These are phyloP conservation scores for Esperia sulphurella DNA, from an alignment of 2,888 invertebrate species.

Conservation along the genomic window DNA sequence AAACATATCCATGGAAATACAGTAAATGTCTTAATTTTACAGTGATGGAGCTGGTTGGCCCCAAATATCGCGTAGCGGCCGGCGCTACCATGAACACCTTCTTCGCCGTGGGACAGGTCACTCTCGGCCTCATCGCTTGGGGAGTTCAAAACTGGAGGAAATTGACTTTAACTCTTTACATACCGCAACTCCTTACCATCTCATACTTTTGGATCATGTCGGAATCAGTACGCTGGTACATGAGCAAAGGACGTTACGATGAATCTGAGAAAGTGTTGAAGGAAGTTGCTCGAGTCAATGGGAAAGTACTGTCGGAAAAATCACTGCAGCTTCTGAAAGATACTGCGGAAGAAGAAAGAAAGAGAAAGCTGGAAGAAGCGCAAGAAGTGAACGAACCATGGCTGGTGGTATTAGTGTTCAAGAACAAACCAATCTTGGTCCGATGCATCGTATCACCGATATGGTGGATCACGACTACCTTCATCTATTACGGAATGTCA, in stretches of 20 bases:
- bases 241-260: constrained; percentile 82
- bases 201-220: constrained; percentile 81
- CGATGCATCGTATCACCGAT: constrained; percentile 58
- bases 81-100: constrained; percentile 84
- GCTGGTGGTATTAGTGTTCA: constrained; percentile 48
- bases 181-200: constrained; percentile 81
- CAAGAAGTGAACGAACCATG: constrained; percentile 62
- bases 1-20: neutral
- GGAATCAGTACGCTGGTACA: constrained; percentile 85
- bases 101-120: constrained; percentile 84
- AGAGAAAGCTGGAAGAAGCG: constrained; percentile 21
- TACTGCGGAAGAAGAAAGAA: constrained; percentile 36
- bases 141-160: constrained; percentile 83
- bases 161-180: constrained; percentile 81
- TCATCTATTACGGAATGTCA: constrained; percentile 83
- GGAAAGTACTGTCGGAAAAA: constrained; percentile 44
- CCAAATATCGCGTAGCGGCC: constrained; percentile 82
- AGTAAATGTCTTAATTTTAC: constrained; percentile 10
- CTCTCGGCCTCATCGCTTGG: constrained; percentile 84
- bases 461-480: constrained; percentile 83
- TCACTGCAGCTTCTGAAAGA: constrained; percentile 37
- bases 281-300: constrained; percentile 81
- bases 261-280: constrained; percentile 81
- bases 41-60: constrained; percentile 88
- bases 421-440: constrained; percentile 39